Percentiles rank a stretch among this genome's conserved stretches.
These are phyloP conservation scores for Mola mola DNA, from an alignment of 2,113 vertebrate species.

Conservation along the genomic window DNA sequence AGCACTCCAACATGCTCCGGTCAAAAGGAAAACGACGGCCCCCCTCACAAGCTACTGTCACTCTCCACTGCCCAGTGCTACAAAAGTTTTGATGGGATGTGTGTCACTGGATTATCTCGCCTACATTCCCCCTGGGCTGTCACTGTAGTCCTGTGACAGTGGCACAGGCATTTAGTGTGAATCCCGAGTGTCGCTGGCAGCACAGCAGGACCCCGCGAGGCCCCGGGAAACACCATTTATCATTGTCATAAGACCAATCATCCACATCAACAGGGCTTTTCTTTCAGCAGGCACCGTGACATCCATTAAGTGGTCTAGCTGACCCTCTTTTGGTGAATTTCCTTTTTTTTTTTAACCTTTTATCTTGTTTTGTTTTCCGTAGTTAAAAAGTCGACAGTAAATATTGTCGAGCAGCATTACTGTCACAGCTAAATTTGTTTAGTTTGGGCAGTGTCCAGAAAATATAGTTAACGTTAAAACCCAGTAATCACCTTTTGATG, in stretches of 20 bases:
- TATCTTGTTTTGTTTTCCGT: conserved; percentile 14
- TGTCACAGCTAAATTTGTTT: neutral
- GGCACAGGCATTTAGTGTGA: conserved; percentile 69
- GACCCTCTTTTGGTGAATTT: conserved; percentile 50
- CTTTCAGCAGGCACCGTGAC: conserved; percentile 63
- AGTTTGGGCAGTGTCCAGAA: neutral
- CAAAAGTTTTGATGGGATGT: conserved; percentile 67
- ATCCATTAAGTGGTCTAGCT: conserved; percentile 61
- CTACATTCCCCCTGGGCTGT: conserved; percentile 58
- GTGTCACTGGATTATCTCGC: conserved; percentile 70
- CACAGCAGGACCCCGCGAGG: conserved; percentile 66
- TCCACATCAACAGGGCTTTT: conserved; percentile 70
- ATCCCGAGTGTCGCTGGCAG: conserved; percentile 74
- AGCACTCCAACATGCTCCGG: conserved; percentile 12
- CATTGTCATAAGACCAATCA: conserved; percentile 78
- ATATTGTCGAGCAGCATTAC: neutral
- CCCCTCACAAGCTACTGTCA: conserved; percentile 41
- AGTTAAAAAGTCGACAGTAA: conserved; percentile 1
- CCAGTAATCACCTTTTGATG: neutral
- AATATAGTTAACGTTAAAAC: neutral
- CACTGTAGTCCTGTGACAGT: conserved; percentile 63
- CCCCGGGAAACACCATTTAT: conserved; percentile 77
- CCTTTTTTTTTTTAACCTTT: conserved; percentile 38
- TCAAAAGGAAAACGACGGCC: conserved; percentile 14
- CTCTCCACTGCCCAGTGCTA: conserved; percentile 44